Evolutionary conservation across 37 sponge, comb jelly and placozoan genomes (phyloP).

Genomic region (Ianthella basta): DNA sequence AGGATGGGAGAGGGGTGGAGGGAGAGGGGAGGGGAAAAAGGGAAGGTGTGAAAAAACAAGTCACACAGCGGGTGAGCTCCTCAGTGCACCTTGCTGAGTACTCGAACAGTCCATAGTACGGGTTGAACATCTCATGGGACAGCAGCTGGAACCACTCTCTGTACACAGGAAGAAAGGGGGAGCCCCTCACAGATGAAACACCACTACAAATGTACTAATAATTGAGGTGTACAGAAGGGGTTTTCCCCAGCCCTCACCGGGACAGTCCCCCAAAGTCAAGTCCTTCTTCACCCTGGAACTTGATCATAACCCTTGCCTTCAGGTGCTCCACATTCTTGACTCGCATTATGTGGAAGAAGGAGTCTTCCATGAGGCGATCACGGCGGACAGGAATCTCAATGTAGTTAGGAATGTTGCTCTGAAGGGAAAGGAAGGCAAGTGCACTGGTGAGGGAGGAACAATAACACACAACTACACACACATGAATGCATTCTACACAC

Average conservation of each 20-base stretch:
- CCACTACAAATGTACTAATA: background rate
- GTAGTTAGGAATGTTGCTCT: constrained; percentile 62
- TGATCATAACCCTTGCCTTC: constrained; percentile 74
- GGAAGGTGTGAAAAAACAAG: background rate
- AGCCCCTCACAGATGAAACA: background rate
- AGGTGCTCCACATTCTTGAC: constrained; percentile 56
- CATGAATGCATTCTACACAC: background rate
- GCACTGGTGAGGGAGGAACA: background rate
- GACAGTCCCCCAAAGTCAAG: constrained; percentile 97
- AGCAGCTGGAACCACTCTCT: constrained; percentile 98
- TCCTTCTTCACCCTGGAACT: constrained; percentile 88
- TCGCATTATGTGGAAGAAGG: constrained; percentile 71
- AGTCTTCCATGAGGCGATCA: constrained; percentile 79
- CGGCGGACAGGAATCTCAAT: constrained; percentile 78
- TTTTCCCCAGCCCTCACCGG: constrained; percentile 38
- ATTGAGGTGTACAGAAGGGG: background rate
- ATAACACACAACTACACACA: background rate
- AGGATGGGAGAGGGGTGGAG: background rate
- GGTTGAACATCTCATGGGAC: constrained; percentile 99
- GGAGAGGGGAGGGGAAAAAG: constrained; percentile 16
- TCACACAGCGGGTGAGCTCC: background rate
- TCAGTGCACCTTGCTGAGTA: constrained; percentile 91
- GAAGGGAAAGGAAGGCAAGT: background rate
- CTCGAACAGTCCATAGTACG: constrained; percentile 99
- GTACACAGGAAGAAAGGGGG: background rate